These are phyloP conservation scores for Alligator mississippiensis DNA, from an alignment of 2,113 vertebrate species.

Conservation along the genomic window DNA sequence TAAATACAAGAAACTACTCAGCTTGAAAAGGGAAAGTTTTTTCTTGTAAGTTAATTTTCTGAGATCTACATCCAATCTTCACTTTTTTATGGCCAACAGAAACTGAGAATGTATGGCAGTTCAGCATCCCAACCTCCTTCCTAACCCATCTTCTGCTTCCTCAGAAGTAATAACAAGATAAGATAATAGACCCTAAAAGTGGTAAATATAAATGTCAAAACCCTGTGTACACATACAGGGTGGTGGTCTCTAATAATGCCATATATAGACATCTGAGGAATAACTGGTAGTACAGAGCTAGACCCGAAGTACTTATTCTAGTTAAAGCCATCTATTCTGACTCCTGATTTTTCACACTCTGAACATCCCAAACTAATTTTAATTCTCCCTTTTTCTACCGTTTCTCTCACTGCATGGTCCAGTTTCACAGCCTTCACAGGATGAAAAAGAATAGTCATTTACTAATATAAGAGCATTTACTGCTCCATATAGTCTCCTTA, in stretches of 20 bases:
- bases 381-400: background rate
- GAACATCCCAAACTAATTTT: background rate
- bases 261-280: background rate
- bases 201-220: background rate
- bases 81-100: background rate
- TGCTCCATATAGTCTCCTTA: no score
- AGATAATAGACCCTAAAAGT: background rate
- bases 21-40: conserved; percentile 34
- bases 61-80: background rate
- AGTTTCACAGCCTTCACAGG: background rate
- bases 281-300: background rate
- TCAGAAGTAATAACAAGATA: background rate
- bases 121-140: background rate
- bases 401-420: background rate
- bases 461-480: no score
- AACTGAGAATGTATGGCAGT: conserved; percentile 9
- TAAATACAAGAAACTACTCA: conserved; percentile 36
- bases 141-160: background rate
- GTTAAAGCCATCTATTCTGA: background rate
- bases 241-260: background rate
- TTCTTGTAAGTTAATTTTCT: conserved; percentile 39
- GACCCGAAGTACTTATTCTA: background rate
- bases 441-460: background rate
- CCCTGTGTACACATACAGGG: background rate
- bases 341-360: background rate